Conservation (phyloP, 2,888 invertebrate genomes). For the Tenthredo distinguenda region DNA sequence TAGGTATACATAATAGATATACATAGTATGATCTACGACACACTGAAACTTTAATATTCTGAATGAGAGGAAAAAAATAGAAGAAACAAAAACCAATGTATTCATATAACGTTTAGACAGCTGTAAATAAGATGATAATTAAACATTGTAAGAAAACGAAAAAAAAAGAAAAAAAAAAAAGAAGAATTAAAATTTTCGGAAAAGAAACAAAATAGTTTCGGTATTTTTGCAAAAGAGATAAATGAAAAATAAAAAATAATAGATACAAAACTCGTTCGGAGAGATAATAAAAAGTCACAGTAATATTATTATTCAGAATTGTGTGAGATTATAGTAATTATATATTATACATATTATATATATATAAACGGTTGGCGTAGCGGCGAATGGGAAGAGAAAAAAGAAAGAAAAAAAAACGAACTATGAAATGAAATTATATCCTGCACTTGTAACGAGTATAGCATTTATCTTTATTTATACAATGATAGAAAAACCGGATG, state of each 20-base stretch:
- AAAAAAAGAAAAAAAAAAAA: constrained; percentile 54
- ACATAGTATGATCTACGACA: constrained; percentile 22
- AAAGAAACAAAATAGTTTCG: constrained; percentile 57
- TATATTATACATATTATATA: constrained; percentile 28
- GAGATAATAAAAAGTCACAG: constrained; percentile 8
- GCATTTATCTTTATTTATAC: not conserved
- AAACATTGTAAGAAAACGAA: constrained; percentile 38
- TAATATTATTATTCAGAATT: constrained; percentile 28
- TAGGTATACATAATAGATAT: constrained; percentile 29
- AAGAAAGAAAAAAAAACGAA: not conserved
- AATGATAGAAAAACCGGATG: not conserved
- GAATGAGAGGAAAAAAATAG: constrained; percentile 40
- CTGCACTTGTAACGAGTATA: constrained; percentile 1
- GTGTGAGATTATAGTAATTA: constrained; percentile 43
- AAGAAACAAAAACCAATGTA: constrained; percentile 11
- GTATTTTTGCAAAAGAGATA: constrained; percentile 61
- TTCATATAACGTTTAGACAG: constrained; percentile 27
- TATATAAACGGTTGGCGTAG: not conserved
- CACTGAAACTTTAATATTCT: constrained; percentile 19
- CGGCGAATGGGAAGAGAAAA: not conserved
- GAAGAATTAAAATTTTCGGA: constrained; percentile 12
- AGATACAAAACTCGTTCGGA: not conserved
- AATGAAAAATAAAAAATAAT: constrained; percentile 13
- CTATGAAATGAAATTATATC: constrained; percentile 8
- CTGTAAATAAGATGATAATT: constrained; percentile 37